Conservation (phyloP, 2,797 vertebrate genomes). For the Sebastes wilsoni region DNA sequence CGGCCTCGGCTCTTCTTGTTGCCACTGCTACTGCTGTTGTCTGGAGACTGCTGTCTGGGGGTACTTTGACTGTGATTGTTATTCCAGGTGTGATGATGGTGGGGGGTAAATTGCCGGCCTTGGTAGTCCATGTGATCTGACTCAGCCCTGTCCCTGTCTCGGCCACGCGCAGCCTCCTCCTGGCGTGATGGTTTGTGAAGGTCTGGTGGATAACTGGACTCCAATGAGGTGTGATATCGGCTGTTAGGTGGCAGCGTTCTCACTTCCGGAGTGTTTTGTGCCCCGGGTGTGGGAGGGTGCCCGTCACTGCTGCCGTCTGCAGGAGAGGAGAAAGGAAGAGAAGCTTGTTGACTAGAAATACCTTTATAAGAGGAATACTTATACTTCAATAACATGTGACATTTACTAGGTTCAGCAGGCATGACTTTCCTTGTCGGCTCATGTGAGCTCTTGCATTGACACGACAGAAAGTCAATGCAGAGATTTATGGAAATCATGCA, state of each 20-base stretch:
- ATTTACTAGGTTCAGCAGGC: slow-evolving; percentile 29
- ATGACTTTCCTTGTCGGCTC: slow-evolving; percentile 34
- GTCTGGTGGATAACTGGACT: slow-evolving; percentile 96
- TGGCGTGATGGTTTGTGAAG: slow-evolving; percentile 95
- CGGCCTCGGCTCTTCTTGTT: slow-evolving; percentile 81
- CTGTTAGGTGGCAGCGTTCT: slow-evolving; percentile 86
- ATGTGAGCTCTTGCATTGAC: slow-evolving; percentile 51
- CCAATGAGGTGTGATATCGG: slow-evolving; percentile 91
- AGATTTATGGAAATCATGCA: slow-evolving; percentile 71
- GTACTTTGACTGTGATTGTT: slow-evolving; percentile 86
- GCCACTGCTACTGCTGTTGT: slow-evolving; percentile 71
- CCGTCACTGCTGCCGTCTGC: slow-evolving; percentile 97
- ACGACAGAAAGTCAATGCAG: slow-evolving; percentile 57
- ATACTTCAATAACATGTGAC: not conserved
- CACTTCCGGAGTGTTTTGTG: slow-evolving; percentile 98
- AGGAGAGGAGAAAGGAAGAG: slow-evolving; percentile 65
- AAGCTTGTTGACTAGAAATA: slow-evolving; percentile 19
- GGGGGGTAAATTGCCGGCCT: slow-evolving; percentile 74
- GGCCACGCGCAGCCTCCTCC: slow-evolving; percentile 89
- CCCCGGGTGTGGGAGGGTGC: slow-evolving; percentile 92
- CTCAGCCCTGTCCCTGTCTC: slow-evolving; percentile 73
- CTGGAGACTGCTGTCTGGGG: slow-evolving; percentile 86
- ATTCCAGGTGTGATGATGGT: slow-evolving; percentile 89
- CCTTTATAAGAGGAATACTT: not conserved
- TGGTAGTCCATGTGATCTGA: slow-evolving; percentile 87